These are phyloP conservation scores for Semicossyphus pulcher DNA, from an alignment of 2,113 vertebrate species.

Conservation along the genomic window DNA sequence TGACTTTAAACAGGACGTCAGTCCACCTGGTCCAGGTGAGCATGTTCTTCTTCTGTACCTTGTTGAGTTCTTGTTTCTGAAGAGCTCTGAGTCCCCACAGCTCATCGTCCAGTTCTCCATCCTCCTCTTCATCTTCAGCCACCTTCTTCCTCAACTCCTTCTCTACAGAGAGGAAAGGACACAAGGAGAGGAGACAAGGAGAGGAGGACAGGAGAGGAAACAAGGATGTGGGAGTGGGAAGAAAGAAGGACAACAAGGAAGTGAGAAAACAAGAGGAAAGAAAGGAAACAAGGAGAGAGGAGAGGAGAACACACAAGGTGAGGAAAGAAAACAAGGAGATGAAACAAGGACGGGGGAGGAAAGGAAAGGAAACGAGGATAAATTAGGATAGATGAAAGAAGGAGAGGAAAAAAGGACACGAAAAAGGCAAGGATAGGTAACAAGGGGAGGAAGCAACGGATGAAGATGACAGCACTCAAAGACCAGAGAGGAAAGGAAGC, in stretches of 20 bases:
- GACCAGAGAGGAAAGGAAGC: slow-evolving; percentile 10
- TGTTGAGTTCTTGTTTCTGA: slow-evolving; percentile 91
- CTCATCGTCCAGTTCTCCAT: slow-evolving; percentile 87
- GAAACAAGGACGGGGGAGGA: no score
- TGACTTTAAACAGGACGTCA: no score
- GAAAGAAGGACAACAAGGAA: neutral
- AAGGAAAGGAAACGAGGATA: no score
- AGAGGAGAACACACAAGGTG: neutral
- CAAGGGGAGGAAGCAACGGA: no score
- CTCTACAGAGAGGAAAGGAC: slow-evolving; percentile 76
- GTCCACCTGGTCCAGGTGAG: no score
- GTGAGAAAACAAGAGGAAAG: neutral
- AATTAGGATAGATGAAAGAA: no score
- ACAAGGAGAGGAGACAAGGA: neutral
- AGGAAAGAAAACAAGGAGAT: neutral
- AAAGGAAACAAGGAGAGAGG: neutral
- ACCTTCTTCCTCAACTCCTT: slow-evolving; percentile 86
- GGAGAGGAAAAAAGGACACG: no score
- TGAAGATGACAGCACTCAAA: no score
- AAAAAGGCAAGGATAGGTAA: no score
- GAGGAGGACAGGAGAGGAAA: neutral
- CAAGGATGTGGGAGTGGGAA: neutral
- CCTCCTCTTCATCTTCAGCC: slow-evolving; percentile 78
- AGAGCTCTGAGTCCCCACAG: slow-evolving; percentile 85
- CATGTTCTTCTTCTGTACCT: slow-evolving; percentile 77